Evolutionary conservation across 1,140 invertebrate species (phyloP).

Genomic region (Eumeta japonica): DNA sequence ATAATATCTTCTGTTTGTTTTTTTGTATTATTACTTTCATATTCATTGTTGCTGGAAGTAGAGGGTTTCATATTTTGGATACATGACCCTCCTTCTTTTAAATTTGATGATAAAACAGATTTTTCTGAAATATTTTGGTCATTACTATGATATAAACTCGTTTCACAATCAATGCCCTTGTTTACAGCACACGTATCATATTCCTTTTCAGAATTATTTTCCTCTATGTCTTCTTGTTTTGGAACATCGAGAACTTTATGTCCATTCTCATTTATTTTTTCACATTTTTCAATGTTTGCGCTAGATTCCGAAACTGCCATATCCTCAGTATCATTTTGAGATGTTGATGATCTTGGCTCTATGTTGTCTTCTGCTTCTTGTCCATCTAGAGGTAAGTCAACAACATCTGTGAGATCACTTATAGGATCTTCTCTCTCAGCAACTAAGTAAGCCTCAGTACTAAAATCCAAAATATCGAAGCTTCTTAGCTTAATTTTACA

Average conservation of each 20-base stretch:
- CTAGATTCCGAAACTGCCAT: slow-evolving; percentile 22
- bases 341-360: slow-evolving; percentile 3
- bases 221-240: background rate
- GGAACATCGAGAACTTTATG: slow-evolving; percentile 33
- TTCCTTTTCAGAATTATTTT: too few relatives aligned
- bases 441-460: slow-evolving; percentile 61
- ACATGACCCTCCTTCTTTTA: too few relatives aligned
- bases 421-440: slow-evolving; percentile 49
- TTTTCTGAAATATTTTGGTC: background rate
- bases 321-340: slow-evolving; percentile 24
- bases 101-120: too few relatives aligned
- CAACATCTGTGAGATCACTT: slow-evolving; percentile 47
- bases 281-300: slow-evolving; percentile 25
- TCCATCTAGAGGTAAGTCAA: slow-evolving; percentile 41
- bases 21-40: background rate
- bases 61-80: too few relatives aligned
- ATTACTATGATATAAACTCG: background rate
- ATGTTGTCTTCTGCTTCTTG: slow-evolving; percentile 24
- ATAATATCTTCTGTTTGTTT: background rate
- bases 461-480: slow-evolving; percentile 44
- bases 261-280: slow-evolving; percentile 34
- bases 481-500: slow-evolving; percentile 18
- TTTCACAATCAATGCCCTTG: background rate
- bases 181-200: background rate
- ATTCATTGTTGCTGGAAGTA: background rate